Evolutionary conservation across 2,797 vertebrate genomes (phyloP).

Genomic region (Carapus acus): DNA sequence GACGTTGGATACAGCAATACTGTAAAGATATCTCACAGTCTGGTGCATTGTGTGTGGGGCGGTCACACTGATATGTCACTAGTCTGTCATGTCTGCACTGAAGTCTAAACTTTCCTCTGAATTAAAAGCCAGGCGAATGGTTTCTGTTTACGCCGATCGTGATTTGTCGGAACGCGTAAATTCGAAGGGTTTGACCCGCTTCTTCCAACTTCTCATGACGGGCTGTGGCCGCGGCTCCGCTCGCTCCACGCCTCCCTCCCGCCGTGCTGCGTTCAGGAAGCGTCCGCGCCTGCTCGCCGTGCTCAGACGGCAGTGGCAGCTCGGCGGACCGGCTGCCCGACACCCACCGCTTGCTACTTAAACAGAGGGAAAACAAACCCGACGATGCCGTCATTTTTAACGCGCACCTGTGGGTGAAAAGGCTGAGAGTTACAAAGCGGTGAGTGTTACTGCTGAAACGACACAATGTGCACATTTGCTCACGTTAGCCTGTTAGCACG

Average conservation of each 20-base stretch:
- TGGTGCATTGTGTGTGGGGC: slow-evolving; percentile 55
- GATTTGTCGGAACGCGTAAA: neutral
- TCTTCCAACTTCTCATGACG: too few relatives aligned
- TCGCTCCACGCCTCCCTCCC: too few relatives aligned
- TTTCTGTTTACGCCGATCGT: slow-evolving; percentile 38
- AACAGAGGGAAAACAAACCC: neutral
- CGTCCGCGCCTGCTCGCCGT: slow-evolving; percentile 35
- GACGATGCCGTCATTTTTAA: neutral
- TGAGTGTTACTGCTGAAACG: slow-evolving; percentile 17
- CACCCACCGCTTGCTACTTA: slow-evolving; percentile 1
- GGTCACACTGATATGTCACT: slow-evolving; percentile 45
- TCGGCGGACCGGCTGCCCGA: slow-evolving; percentile 12
- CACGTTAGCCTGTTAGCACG: slow-evolving; percentile 34
- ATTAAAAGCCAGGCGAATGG: slow-evolving; percentile 59
- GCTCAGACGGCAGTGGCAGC: neutral
- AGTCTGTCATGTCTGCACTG: slow-evolving; percentile 67
- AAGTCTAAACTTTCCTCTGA: slow-evolving; percentile 57
- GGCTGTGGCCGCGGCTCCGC: too few relatives aligned
- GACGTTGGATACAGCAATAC: slow-evolving; percentile 72
- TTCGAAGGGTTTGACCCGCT: too few relatives aligned
- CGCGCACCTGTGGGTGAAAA: neutral
- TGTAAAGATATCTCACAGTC: slow-evolving; percentile 60
- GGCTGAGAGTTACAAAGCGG: neutral
- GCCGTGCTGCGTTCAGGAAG: slow-evolving; percentile 45
- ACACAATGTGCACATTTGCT: neutral